A percentile compares a stretch with the other conserved stretches of the same genome.
These are phyloP conservation scores for Turritopsis rubra DNA, from an alignment of 30 jellyfish, hydroid and myxozoan genomes.

Conservation along the genomic window DNA sequence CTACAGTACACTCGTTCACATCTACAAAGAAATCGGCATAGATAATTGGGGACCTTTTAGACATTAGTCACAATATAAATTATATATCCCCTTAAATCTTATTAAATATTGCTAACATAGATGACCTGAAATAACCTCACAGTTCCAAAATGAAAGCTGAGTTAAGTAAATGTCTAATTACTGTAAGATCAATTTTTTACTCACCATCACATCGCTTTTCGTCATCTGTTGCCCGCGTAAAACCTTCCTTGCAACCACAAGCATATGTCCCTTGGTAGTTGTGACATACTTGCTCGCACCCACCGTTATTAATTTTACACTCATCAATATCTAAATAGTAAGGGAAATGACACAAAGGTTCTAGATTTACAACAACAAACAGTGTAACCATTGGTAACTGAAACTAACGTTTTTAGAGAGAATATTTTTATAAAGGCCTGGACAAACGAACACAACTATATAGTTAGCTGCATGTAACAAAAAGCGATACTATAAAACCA, in stretches of 20 bases:
- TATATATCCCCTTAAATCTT: background rate
- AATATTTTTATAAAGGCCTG: too few species aligned
- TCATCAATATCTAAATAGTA: constrained; percentile 37
- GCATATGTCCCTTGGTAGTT: constrained; percentile 39
- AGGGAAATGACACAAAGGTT: too few species aligned
- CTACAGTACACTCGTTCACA: constrained; percentile 41
- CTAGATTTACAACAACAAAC: background rate
- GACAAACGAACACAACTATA: too few species aligned
- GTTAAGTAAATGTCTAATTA: background rate
- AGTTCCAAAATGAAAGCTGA: background rate
- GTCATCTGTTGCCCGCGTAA: constrained; percentile 14
- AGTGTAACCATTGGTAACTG: background rate
- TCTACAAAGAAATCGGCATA: constrained; percentile 25
- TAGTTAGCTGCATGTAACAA: too few species aligned
- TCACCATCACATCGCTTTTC: constrained; percentile 20
- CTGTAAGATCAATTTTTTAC: background rate
- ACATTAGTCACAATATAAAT: too few species aligned
- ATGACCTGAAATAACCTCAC: background rate
- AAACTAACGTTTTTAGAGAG: background rate
- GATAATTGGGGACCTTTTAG: too few species aligned
- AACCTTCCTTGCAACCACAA: constrained; percentile 53
- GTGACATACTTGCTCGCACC: constrained; percentile 50
- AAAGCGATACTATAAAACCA: too few species aligned
- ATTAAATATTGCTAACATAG: background rate
- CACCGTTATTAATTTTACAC: constrained; percentile 42